Base-by-base conservation (phyloP, 2,113 vertebrate genomes). In the Coracopsis vasa region DNA sequence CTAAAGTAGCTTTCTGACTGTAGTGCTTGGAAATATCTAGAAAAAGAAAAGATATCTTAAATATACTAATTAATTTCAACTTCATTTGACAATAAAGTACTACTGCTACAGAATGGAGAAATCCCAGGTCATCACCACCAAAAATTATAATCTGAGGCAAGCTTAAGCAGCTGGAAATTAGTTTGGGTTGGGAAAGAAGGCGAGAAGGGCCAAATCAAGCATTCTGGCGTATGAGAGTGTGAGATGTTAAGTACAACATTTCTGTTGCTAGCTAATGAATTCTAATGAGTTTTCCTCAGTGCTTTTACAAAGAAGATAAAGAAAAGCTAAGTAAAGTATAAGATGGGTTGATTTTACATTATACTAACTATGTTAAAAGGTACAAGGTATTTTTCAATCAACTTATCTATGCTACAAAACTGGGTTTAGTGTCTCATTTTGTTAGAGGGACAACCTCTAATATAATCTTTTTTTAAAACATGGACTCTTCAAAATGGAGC, bases 11-110 rank as follows among this genome's bases (percentile, higher is more conserved):
- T 97, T 99, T 99, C 92, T 99, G 99, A 97, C 97, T 99, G 96
- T 99, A 99, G 96, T 99, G 99, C 96, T 99, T 99, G 45, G 98
- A 99, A 97, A 99, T 98, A 94, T 99, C 99, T 99, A 96, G 47
- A 97, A 95, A 92, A 64, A 51, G 24, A 94, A 91, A 45, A 44
- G 4, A 48, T 27, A 61, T 61, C n/a, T 75, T 85, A 42, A 29
- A 80, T 31, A 54, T 2, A n/a, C 11, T 33, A 53, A 42, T n/a
- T 13, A 16, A 74, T 79, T 67, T 64, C 42, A 92, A 67, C 13
- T 9, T 13, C 62, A 51, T 56, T 82, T 72, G 80, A 77, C 27
- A 84, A 69, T 9, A 8, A 31, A 67, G 27, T 61, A 66, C 20
- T 73, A 13, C 5, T 66, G 35, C 23, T 74, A 90, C 9, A 74